phyloP scores from a whole-genome alignment of 2,113 vertebrate genomes.

The Corvus cornix region DNA sequence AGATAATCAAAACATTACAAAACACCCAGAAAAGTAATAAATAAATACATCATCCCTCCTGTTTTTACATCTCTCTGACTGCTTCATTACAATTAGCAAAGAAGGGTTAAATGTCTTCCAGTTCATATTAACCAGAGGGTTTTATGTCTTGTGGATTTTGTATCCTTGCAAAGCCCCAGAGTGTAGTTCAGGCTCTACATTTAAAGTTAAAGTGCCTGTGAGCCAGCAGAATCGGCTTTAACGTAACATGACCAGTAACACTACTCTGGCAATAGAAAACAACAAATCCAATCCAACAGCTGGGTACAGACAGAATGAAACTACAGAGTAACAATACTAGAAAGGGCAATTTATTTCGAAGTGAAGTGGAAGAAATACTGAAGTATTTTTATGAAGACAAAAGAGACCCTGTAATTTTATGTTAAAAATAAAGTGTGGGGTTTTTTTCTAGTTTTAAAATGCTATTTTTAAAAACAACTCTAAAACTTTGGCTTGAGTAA shows the following conservation, averaged over 20 bases:
- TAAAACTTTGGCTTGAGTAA: not conserved
- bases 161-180: slow-evolving; percentile 65
- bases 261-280: slow-evolving; percentile 27
- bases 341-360: not conserved
- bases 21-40: slow-evolving; percentile 55
- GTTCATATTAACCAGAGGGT: slow-evolving; percentile 54
- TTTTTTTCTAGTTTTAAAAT: not conserved
- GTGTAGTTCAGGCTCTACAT: slow-evolving; percentile 64
- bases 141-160: slow-evolving; percentile 70
- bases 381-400: not conserved
- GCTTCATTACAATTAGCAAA: slow-evolving; percentile 61
- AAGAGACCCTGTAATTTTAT: not conserved
- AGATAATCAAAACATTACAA: slow-evolving; percentile 37
- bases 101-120: slow-evolving; percentile 64
- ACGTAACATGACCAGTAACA: slow-evolving; percentile 25
- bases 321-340: not conserved
- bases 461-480: not conserved
- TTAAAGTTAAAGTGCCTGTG: slow-evolving; percentile 66
- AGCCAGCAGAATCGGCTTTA: slow-evolving; percentile 54
- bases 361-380: not conserved
- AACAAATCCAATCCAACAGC: slow-evolving; percentile 12
- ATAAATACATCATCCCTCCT: slow-evolving; percentile 30
- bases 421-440: not conserved
- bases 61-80: slow-evolving; percentile 19
- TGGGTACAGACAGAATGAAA: slow-evolving; percentile 1